Base-by-base conservation (phyloP, 2,113 vertebrate genomes). In the Caranx ignobilis region DNA sequence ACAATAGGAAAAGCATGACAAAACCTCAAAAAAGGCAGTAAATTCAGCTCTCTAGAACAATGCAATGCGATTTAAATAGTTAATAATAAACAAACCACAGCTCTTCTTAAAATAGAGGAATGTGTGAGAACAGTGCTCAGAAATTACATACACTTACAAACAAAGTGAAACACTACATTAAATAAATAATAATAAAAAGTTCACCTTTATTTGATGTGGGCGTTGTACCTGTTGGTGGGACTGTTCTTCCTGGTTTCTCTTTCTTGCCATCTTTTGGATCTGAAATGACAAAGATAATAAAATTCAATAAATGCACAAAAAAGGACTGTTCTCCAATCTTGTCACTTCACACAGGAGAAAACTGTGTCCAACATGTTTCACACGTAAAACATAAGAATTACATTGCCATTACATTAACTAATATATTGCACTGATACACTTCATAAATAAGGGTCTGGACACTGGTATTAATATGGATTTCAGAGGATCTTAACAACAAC, bases 181-280 rank as follows among this genome's bases (percentile, higher is more conserved):
- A 61, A 69, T 11, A 2, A 50, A 5, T 1, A 48, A 26, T 26
- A 37, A 32, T 10, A 31, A 21, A 47, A 65, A 7, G 3, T 26
- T 80, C 93, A 97, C 96, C 96, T 95, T 92, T 96, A 73, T 89
- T 87, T 55, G 92, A 72, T 80, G 94, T 85, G 31, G 94, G 80
- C 73, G 84, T 94, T 71, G 91, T 80, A 90, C 95, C 93, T 37
- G 95, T 83, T 76, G 92, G 62, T 63, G 79, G 65, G 48, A 77
- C 84, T 78, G 90, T 92, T 87, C 95, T 95, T 79, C 94, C 96
- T 73, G 93, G 79, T 92, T 95, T 96, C 67, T 97, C 97, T 87
- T 96, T 96, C 93, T 94, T 96, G 78, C 90, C 84, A 85, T 95
- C 96, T 94, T 95, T 97, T 82, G 94, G 95, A 93, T 97, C 97